Conservation (phyloP, 1,140 invertebrate species). For the Copidosoma floridanum region DNA sequence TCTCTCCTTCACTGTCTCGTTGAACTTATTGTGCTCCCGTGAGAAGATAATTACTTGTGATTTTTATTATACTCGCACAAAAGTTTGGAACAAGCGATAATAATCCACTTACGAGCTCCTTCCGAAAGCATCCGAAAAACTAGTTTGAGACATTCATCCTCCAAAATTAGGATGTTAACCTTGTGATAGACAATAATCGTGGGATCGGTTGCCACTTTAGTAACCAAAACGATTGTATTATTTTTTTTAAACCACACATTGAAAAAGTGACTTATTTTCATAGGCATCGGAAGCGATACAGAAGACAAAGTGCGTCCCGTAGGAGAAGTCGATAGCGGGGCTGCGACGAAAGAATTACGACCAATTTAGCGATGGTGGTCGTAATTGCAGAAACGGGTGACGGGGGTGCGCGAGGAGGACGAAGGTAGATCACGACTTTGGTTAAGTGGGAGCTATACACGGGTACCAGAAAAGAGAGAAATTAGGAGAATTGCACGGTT, state of each 20-base stretch:
- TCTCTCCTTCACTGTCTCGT: constrained; percentile 4
- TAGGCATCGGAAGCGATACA: constrained; percentile 17
- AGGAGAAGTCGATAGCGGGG: not conserved
- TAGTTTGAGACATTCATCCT: too few species aligned
- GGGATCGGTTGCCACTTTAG: too few species aligned
- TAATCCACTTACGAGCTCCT: constrained; percentile 2
- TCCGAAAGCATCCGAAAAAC: too few species aligned
- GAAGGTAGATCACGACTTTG: not conserved
- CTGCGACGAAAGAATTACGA: constrained; percentile 35
- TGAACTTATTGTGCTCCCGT: constrained; percentile 7
- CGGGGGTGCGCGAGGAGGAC: not conserved
- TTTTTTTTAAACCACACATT: too few species aligned
- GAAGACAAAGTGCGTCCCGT: constrained; percentile 25
- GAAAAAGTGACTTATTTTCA: too few species aligned
- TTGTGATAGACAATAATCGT: too few species aligned
- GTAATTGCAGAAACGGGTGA: constrained; percentile 26
- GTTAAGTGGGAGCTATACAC: constrained; percentile 2
- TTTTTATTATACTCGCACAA: not conserved
- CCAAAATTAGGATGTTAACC: too few species aligned
- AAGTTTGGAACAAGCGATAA: constrained; percentile 2
- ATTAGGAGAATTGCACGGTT: constrained; percentile 1
- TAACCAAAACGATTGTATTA: too few species aligned
- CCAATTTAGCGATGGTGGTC: constrained; percentile 42
- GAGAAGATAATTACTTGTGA: constrained; percentile 9
- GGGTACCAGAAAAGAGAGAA: too few species aligned